These are phyloP conservation scores for Ictalurus furcatus DNA, from an alignment of 2,113 vertebrate genomes.

Conservation along the genomic window DNA sequence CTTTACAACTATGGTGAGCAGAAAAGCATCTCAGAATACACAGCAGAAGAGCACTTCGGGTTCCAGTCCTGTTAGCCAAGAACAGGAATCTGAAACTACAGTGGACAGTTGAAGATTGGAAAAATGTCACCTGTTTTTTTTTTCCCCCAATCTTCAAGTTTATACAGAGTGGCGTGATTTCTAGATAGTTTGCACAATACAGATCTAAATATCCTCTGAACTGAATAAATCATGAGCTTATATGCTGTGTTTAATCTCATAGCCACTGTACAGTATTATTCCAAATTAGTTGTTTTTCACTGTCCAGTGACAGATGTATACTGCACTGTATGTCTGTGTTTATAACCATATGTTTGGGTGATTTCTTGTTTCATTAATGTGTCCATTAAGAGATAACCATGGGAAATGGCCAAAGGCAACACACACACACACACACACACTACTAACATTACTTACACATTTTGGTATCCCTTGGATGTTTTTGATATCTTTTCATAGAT, in stretches of 20 bases:
- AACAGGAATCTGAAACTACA: neutral
- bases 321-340: neutral
- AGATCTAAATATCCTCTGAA: neutral
- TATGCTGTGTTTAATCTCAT: neutral
- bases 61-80: neutral
- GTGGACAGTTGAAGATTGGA: neutral
- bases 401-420: conserved; percentile 41
- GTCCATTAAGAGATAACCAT: conserved; percentile 33
- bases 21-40: neutral
- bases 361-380: conserved; percentile 13
- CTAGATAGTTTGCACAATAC: neutral
- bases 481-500: neutral
- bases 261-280: neutral
- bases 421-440: conserved; percentile 47
- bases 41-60: neutral
- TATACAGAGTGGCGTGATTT: too few species aligned
- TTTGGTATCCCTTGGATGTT: neutral
- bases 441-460: neutral
- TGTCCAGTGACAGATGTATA: neutral
- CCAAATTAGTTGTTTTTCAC: neutral
- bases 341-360: conserved; percentile 25
- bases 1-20: neutral
- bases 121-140: neutral
- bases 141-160: neutral
- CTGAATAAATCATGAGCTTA: neutral